Conservation (phyloP, 2,797 vertebrate genomes). For the Lates japonicus region DNA sequence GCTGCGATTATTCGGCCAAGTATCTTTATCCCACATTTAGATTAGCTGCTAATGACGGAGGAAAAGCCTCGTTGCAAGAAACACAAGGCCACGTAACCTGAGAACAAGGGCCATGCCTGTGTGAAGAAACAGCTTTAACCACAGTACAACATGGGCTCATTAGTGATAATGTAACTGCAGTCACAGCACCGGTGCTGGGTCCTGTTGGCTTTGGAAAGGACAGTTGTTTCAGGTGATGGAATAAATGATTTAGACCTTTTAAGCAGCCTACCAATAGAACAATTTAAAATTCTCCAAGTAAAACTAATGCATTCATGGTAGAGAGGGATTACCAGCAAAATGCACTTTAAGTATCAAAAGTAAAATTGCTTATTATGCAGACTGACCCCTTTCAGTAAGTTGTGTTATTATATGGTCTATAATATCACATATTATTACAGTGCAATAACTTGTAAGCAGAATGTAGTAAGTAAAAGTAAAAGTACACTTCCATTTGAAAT, state of each 20-base stretch:
- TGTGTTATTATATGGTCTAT: not conserved
- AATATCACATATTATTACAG: not conserved
- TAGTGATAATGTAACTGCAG: slow-evolving; percentile 8
- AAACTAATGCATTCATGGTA: not conserved
- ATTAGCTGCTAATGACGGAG: slow-evolving; percentile 85
- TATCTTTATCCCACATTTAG: slow-evolving; percentile 88
- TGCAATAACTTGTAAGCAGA: not conserved
- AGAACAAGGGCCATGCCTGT: slow-evolving; percentile 75
- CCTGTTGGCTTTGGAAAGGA: not conserved
- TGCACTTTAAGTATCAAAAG: not conserved
- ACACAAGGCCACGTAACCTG: slow-evolving; percentile 69
- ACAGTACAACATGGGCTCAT: slow-evolving; percentile 37
- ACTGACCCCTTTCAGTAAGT: no score
- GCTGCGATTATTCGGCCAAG: slow-evolving; percentile 84
- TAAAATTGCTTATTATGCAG: not conserved
- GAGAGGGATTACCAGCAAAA: not conserved
- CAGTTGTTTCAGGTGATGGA: not conserved
- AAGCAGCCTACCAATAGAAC: not conserved
- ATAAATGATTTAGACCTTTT: not conserved
- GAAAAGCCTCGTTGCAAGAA: slow-evolving; percentile 67
- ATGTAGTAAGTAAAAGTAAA: not conserved
- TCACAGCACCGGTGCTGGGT: not conserved
- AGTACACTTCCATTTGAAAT: not conserved
- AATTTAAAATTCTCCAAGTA: not conserved
- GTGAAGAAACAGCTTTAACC: slow-evolving; percentile 49